Evolutionary conservation across 2,888 invertebrate species (phyloP), one percentile per base, ranked within the genome.

Genomic region (Calliphora vomitoria): DNA sequence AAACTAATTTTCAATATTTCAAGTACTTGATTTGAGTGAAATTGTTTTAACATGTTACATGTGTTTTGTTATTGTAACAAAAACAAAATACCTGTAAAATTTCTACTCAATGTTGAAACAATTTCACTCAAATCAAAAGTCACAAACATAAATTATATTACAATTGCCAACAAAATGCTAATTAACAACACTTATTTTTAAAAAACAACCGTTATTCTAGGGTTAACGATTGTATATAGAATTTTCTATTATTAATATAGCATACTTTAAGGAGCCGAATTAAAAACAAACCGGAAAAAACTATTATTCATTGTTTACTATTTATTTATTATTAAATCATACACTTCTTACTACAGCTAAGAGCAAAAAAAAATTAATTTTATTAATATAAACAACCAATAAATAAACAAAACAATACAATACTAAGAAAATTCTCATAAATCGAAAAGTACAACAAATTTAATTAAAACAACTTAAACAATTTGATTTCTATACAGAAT

Each of bases 391-490:
- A 50, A 50, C n/a, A 50, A 50, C 50, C n/a, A 50, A 50, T 5
- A n/a, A 55, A 20, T 55, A 55, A 55, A 11, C 20, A 55, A 20
- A 20, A 55, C n/a, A 50, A 50, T 50, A 55, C n/a, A 50, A 50
- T 50, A 20, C 8, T 1, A 8, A n/a, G 6, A 55, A 55, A 20
- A 55, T 55, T 55, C 55, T 55, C 20, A 55, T 55, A 8, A 18
- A 20, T 4, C 20, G 20, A 55, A 55, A 55, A 20, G 10, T 4
- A 50, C n/a, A 20, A 55, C 55, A 55, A 55, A 55, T 55, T 55
- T 55, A 55, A 55, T 55, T 20, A 55, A 55, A 55, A 55, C 20
- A 20, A 55, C 55, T 55, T 6, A 55, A 55, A 20, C 18, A 55
- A 15, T 20, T 55, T 20, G 20, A 55, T 55, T 55, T 55, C 20